Evolutionary conservation across 2,888 invertebrate genomes (phyloP).

Genomic region (Achlya flavicornis): DNA sequence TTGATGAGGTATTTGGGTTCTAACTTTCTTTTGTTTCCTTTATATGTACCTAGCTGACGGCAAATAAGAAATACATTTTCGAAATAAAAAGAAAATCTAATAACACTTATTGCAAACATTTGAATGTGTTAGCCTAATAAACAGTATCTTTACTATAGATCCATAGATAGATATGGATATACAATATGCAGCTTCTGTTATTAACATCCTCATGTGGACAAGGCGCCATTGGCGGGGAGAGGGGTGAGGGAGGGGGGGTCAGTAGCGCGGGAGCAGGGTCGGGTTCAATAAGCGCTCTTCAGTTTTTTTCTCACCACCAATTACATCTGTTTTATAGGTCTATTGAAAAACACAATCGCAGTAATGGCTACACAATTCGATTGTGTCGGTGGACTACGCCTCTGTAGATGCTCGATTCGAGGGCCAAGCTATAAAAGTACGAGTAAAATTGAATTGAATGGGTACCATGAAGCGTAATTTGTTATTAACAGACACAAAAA

Average conservation of each 20-base stretch:
- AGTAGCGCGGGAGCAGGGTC: constrained; percentile 35
- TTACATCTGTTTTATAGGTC: constrained; percentile 71
- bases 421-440: constrained; percentile 43
- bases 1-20: no score
- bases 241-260: constrained; percentile 20
- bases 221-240: no score
- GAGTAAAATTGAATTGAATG: constrained; percentile 47
- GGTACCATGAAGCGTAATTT: constrained; percentile 34
- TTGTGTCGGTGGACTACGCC: constrained; percentile 55
- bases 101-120: background rate
- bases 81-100: background rate
- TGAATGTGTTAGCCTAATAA: background rate
- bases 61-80: background rate
- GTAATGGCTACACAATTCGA: constrained; percentile 66
- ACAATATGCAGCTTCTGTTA: constrained; percentile 57
- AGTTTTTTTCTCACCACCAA: constrained; percentile 70
- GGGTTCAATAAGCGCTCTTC: constrained; percentile 59
- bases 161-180: constrained; percentile 32
- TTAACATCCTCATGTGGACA: constrained; percentile 46
- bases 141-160: background rate
- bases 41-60: background rate
- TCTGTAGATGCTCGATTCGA: constrained; percentile 55
- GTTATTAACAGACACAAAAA: constrained; percentile 36
- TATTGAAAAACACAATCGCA: constrained; percentile 68
- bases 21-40: no score